Base-by-base conservation (phyloP, 1,140 invertebrate species). In the Rhyacophila brunnea region DNA sequence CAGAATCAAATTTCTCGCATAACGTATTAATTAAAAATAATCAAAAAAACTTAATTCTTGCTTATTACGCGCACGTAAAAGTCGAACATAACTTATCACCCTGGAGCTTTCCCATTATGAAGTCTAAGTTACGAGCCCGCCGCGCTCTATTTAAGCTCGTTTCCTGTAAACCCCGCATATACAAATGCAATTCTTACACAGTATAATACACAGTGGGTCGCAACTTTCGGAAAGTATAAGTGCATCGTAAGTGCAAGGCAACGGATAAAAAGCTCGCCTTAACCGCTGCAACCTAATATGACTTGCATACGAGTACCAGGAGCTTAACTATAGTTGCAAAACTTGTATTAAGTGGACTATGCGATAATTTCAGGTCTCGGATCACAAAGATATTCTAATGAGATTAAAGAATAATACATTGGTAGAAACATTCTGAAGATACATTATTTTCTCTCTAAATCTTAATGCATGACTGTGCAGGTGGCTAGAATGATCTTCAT, bases 251-350 rank as follows among this genome's bases (percentile, higher is more conserved):
- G 53, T 56, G 53, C 53, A 47, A 44, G 51, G 43, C 53, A 14
- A 17, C 13, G 56, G 55, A 63, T 63, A 63, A 63, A 63, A 63
- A 58, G 61, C 56, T 46, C 38, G 44, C 51, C 43, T 61, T 61
- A 54, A 50, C 50, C 60, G 40, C 45, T 32, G 35, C 34, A 50
- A 47, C 20, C 23, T 55, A 49, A 55, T 54, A 50, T 53, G 56
- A 49, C 43, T 40, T 54, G 58, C 51, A 42, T 60, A 46, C 44
- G 56, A 18, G 9, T 47, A 19, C 44, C 6, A 6, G 6, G 44
- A 17, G 46, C 46, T 50, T 44, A 58, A 50, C 58, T 42, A 57
- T 7, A 51, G n/a, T 40, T 61, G 18, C 36, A 44, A 20, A 46
- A 47, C 46, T 52, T 49, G 47, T 52, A 50, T 56, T 56, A 56